Evolutionary conservation across 2,888 invertebrate species (phyloP).

Genomic region (Tetranychus piercei): DNA sequence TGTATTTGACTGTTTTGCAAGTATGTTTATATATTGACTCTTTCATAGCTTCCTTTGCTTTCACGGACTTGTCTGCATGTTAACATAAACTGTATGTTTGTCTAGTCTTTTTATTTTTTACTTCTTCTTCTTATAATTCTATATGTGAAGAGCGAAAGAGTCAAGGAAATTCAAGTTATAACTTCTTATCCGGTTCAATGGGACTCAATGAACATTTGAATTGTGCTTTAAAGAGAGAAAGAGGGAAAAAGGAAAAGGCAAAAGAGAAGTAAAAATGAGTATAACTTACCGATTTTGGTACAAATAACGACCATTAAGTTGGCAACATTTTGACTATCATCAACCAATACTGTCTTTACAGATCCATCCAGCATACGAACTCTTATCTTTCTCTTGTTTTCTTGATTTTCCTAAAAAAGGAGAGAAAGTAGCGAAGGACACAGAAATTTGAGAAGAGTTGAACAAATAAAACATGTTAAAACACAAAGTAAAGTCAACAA

Average conservation of each 20-base stretch:
- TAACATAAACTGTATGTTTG: too few relatives aligned
- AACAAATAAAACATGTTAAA: too few relatives aligned
- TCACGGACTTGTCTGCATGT: not conserved
- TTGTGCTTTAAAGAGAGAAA: not conserved
- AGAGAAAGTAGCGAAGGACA: not conserved
- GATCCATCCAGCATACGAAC: constrained; percentile 90
- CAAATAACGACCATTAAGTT: constrained; percentile 98
- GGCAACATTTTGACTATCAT: constrained; percentile 90
- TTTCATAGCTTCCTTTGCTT: not conserved
- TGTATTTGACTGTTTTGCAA: not conserved
- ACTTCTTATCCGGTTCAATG: too few relatives aligned
- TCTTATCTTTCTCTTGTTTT: constrained; percentile 67
- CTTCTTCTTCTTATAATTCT: not conserved
- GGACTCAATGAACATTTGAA: not conserved
- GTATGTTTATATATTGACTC: not conserved
- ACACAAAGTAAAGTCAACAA: too few relatives aligned
- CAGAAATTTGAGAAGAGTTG: not conserved
- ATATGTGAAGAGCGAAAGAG: not conserved
- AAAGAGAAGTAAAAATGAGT: not conserved
- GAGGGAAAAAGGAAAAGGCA: not conserved
- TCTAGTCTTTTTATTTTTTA: not conserved
- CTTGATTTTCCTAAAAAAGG: constrained; percentile 59
- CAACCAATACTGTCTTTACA: constrained; percentile 85
- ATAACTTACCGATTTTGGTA: constrained; percentile 64
- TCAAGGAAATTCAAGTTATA: not conserved